phyloP scores from a whole-genome alignment of 2,888 invertebrate species.

The Cepaea hortensis region DNA sequence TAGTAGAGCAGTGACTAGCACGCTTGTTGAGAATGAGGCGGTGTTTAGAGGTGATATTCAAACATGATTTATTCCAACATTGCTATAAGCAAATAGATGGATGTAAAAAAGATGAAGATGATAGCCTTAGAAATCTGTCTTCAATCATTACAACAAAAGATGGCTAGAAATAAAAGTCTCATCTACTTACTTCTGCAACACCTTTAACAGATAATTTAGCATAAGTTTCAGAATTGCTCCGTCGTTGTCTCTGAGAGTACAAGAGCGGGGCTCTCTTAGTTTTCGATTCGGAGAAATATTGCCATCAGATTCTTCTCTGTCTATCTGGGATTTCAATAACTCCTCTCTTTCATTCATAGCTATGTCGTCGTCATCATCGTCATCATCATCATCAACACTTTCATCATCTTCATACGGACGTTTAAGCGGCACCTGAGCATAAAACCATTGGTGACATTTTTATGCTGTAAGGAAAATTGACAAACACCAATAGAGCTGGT shows the following conservation, averaged over 20 bases:
- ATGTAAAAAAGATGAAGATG: no score
- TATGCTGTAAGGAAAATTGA: neutral
- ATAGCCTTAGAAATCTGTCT: no score
- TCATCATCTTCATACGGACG: slow-evolving; percentile 46
- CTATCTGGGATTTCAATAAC: neutral
- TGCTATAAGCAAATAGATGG: no score
- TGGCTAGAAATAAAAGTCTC: neutral
- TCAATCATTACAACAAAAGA: no score
- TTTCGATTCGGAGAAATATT: slow-evolving; percentile 43
- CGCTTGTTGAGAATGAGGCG: no score
- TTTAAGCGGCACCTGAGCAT: slow-evolving; percentile 22
- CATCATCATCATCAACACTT: slow-evolving; percentile 41
- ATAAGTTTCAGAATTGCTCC: slow-evolving; percentile 64
- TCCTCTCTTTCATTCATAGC: slow-evolving; percentile 37
- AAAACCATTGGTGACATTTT: neutral
- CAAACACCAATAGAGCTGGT: no score
- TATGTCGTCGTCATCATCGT: slow-evolving; percentile 40
- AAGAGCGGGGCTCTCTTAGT: slow-evolving; percentile 44
- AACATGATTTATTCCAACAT: no score
- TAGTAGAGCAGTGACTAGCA: no score
- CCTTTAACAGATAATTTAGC: slow-evolving; percentile 84
- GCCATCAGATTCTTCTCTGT: slow-evolving; percentile 53
- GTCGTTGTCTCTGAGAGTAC: slow-evolving; percentile 58
- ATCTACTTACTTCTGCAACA: slow-evolving; percentile 83
- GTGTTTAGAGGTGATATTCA: no score